phyloP scores from a whole-genome alignment of 2,888 invertebrate genomes.

The Drosophila dives region DNA sequence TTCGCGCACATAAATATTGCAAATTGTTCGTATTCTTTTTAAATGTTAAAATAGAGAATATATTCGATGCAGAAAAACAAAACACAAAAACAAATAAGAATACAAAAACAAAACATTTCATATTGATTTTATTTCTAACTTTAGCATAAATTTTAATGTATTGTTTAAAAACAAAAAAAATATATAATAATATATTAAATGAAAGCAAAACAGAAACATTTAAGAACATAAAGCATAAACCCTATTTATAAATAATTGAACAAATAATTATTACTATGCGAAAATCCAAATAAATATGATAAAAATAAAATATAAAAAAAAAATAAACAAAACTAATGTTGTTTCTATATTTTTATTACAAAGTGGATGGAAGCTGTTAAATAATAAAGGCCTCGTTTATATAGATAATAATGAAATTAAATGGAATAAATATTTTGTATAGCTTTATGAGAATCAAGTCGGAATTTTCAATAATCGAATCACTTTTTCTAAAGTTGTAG shows the following conservation, averaged over 20 bases:
- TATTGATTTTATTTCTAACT: conserved; percentile 72
- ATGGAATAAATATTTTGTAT: not conserved
- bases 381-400: not conserved
- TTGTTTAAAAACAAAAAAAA: conserved; percentile 38
- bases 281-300: conserved; percentile 76
- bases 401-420: not conserved
- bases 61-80: conserved; percentile 14
- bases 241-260: conserved; percentile 58
- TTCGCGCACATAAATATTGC: conserved; percentile 55
- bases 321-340: conserved; percentile 21
- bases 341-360: conserved; percentile 14
- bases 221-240: conserved; percentile 38
- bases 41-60: conserved; percentile 44
- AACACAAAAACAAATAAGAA: not conserved
- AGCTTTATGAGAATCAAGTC: not conserved
- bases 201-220: conserved; percentile 35
- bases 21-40: conserved; percentile 58
- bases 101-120: conserved; percentile 55
- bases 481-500: too few relatives aligned
- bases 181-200: conserved; percentile 1
- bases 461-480: too few relatives aligned
- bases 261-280: conserved; percentile 72
- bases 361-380: not conserved
- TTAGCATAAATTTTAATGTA: conserved; percentile 76
- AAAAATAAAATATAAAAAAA: conserved; percentile 35